These are phyloP conservation scores for Sebastes matsubarae DNA, from an alignment of 2,797 vertebrate species.

Conservation along the genomic window DNA sequence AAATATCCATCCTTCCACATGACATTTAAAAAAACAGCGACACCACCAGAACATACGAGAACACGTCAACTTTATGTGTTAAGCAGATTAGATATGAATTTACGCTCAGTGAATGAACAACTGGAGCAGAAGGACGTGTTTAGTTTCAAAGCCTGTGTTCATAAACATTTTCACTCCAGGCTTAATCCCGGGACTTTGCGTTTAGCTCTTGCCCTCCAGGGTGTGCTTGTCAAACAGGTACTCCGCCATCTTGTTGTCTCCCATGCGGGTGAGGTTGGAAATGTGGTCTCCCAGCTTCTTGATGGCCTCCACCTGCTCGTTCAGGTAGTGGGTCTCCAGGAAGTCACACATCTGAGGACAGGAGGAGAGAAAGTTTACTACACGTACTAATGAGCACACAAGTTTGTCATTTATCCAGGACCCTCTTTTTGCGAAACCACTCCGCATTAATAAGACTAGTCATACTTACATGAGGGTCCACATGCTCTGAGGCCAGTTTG, in stretches of 20 bases:
- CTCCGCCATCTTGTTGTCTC: slow-evolving; percentile 88
- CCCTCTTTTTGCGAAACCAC: no score
- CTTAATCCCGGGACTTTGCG: fast-evolving
- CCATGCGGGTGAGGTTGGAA: slow-evolving; percentile 86
- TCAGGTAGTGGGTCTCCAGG: slow-evolving; percentile 92
- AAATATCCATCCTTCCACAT: not conserved
- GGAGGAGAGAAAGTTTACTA: not conserved
- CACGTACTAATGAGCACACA: not conserved
- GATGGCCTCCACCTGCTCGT: slow-evolving; percentile 93
- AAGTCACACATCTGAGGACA: slow-evolving; percentile 90
- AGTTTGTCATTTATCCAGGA: not conserved
- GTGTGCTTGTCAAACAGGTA: slow-evolving; percentile 94
- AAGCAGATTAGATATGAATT: not conserved
- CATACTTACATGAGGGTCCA: slow-evolving; percentile 84
- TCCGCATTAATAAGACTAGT: fast-evolving
- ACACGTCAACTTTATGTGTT: not conserved
- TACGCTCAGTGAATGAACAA: not conserved
- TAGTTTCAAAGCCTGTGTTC: not conserved
- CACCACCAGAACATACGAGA: not conserved
- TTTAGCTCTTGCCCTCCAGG: slow-evolving; percentile 73
- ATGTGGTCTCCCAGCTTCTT: slow-evolving; percentile 87
- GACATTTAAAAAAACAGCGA: not conserved
- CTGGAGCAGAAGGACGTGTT: not conserved
- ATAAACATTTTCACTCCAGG: not conserved
- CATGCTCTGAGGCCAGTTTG: slow-evolving; percentile 82